Conservation (phyloP, 2,888 invertebrate genomes). For the Orthosia gracilis region DNA sequence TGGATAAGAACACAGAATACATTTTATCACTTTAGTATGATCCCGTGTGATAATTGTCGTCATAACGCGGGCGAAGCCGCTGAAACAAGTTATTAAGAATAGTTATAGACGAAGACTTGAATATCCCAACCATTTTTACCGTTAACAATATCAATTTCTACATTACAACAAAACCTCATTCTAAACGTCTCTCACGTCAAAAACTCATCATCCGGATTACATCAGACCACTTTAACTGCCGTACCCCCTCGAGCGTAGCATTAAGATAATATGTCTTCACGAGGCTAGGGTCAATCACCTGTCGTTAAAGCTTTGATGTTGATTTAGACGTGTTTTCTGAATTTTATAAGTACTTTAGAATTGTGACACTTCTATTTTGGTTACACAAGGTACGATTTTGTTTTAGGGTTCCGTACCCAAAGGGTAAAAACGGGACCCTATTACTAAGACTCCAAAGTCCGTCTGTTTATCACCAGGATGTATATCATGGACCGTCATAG, state of each 20-base stretch:
- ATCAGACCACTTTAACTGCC: slow-evolving; percentile 36
- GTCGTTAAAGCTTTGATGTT: slow-evolving; percentile 46
- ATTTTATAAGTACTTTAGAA: slow-evolving; percentile 3
- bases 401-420: too few relatives aligned
- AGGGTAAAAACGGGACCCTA: too few relatives aligned
- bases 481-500: too few relatives aligned
- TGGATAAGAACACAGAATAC: too few relatives aligned
- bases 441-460: too few relatives aligned
- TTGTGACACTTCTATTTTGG: slow-evolving; percentile 20
- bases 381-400: too few relatives aligned
- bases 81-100: neutral
- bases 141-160: slow-evolving; percentile 5
- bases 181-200: slow-evolving; percentile 5
- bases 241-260: slow-evolving; percentile 38
- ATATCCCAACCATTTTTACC: neutral
- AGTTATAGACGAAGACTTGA: neutral
- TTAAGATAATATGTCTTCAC: slow-evolving; percentile 58
- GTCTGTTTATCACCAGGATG: too few relatives aligned
- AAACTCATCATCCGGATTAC: slow-evolving; percentile 39
- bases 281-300: slow-evolving; percentile 62
- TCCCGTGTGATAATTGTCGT: too few relatives aligned
- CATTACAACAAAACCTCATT: slow-evolving; percentile 13
- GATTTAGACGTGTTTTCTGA: slow-evolving; percentile 29
- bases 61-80: too few relatives aligned
- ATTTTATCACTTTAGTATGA: too few relatives aligned